phyloP scores from a whole-genome alignment of 2,888 invertebrate species.

The Thumatha senex region DNA sequence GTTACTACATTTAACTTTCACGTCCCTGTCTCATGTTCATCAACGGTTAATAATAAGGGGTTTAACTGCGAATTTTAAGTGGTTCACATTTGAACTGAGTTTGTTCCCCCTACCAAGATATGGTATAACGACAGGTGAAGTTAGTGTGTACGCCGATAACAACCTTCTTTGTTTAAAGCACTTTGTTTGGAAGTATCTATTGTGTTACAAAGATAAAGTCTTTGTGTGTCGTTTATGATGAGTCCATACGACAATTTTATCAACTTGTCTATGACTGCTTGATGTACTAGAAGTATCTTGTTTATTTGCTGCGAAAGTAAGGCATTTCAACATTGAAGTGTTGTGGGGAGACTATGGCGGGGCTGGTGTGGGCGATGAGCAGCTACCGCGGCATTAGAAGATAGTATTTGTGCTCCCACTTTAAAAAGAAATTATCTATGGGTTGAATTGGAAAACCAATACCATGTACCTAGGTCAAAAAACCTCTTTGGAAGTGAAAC shows the following conservation, averaged over 20 bases:
- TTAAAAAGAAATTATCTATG: no score
- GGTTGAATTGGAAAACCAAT: background rate
- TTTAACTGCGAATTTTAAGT: conserved; percentile 60
- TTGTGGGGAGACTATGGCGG: no score
- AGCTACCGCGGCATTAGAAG: no score
- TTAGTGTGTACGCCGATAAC: conserved; percentile 32
- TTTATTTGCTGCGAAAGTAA: no score
- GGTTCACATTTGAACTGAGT: conserved; percentile 53
- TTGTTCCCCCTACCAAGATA: conserved; percentile 42
- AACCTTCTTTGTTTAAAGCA: conserved; percentile 8
- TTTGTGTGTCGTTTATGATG: background rate
- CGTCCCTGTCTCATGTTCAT: conserved; percentile 46
- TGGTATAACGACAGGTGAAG: conserved; percentile 42
- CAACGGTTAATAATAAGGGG: conserved; percentile 57
- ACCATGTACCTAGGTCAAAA: no score
- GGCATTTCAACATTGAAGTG: no score
- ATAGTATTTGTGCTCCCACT: no score
- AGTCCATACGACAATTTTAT: conserved; percentile 1
- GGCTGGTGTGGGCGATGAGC: no score
- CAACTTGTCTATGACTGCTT: background rate
- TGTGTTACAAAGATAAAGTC: conserved; percentile 7
- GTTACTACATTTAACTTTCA: background rate
- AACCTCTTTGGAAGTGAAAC: no score
- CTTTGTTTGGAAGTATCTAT: conserved; percentile 5
- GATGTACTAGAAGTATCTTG: no score